Evolutionary conservation across 2,113 vertebrate genomes (phyloP).

Genomic region (Calidris pugnax): DNA sequence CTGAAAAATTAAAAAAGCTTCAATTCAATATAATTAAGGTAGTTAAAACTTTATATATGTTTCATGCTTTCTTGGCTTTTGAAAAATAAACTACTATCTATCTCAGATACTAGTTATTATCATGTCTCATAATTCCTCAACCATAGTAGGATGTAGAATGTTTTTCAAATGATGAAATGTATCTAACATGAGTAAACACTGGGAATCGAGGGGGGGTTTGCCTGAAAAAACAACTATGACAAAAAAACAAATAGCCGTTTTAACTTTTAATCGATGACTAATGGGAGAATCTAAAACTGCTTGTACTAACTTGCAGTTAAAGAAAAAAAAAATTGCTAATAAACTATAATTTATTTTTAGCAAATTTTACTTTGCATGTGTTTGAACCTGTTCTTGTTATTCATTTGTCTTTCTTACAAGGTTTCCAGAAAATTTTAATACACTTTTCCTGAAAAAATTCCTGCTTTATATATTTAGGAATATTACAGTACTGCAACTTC

Average conservation of each 20-base stretch:
- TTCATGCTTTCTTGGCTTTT: background rate
- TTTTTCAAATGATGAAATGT: background rate
- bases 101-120: background rate
- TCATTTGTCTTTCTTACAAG: background rate
- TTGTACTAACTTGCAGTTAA: background rate
- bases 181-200: background rate
- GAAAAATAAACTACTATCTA: background rate
- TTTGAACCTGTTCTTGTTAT: background rate
- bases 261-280: background rate
- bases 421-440: background rate
- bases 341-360: background rate
- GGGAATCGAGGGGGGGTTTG: fast-evolving
- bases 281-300: background rate
- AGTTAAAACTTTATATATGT: background rate
- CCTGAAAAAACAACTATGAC: background rate
- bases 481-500: background rate
- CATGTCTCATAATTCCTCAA: background rate
- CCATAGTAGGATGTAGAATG: background rate
- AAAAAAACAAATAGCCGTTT: background rate
- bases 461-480: background rate
- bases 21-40: background rate
- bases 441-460: background rate
- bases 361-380: background rate
- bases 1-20: background rate
- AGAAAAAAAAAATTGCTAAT: background rate